Evolutionary conservation across 35 echinoderm and acorn worm species (phyloP).

Genomic region (Chiridota heheva): DNA sequence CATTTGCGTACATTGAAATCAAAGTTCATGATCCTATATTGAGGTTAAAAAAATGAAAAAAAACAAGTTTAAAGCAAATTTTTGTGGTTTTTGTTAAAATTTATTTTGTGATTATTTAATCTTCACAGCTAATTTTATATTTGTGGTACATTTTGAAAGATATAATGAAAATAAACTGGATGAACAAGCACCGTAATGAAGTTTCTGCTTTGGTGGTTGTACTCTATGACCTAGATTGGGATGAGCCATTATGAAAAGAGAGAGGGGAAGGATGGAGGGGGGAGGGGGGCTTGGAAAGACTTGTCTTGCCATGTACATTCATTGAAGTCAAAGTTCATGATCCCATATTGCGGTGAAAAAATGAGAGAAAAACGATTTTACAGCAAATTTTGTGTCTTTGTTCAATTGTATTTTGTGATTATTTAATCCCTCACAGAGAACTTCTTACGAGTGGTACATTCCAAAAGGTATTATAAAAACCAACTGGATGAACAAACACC

Average conservation of each 20-base stretch:
- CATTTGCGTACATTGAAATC: too few relatives aligned
- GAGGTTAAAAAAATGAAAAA: too few relatives aligned
- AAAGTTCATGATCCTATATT: too few relatives aligned
- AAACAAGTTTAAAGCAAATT: too few relatives aligned
- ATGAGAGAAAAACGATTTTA: too few relatives aligned
- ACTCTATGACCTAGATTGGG: slow-evolving; percentile 97
- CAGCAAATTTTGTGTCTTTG: too few relatives aligned
- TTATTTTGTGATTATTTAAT: neutral
- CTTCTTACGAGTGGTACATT: slow-evolving; percentile 99
- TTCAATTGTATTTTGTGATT: neutral
- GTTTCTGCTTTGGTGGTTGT: slow-evolving; percentile 89
- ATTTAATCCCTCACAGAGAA: slow-evolving; percentile 63
- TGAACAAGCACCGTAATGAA: slow-evolving; percentile 89
- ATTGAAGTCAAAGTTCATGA: too few relatives aligned
- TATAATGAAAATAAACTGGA: slow-evolving; percentile 92
- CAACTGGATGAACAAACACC: slow-evolving; percentile 96
- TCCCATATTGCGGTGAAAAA: too few relatives aligned
- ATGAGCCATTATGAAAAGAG: slow-evolving; percentile 91
- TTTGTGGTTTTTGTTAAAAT: too few relatives aligned
- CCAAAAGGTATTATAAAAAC: slow-evolving; percentile 96
- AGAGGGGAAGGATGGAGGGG: too few relatives aligned
- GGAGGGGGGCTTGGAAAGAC: too few relatives aligned
- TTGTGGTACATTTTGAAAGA: slow-evolving; percentile 99
- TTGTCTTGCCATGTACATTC: too few relatives aligned
- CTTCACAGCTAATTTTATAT: slow-evolving; percentile 86